Conservation (phyloP, 2,113 vertebrate genomes). For the Chionomys nivalis region DNA sequence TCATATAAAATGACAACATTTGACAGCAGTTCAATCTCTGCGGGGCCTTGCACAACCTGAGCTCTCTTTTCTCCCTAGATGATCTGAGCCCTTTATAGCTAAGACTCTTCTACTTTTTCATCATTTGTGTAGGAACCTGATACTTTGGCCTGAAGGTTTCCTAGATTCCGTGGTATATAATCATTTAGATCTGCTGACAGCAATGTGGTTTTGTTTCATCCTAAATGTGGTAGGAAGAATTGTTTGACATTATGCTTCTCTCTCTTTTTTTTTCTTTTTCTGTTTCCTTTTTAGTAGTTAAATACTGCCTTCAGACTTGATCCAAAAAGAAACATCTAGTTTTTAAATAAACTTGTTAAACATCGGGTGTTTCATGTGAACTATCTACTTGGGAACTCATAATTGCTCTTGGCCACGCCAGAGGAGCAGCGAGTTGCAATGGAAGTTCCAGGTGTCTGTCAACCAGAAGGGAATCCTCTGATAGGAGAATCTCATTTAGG, state of each 20-base stretch:
- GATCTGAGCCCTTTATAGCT: background rate
- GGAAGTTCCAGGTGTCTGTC: too few species aligned
- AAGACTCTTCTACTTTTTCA: background rate
- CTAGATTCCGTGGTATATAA: background rate
- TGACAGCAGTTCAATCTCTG: background rate
- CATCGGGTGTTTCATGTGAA: background rate
- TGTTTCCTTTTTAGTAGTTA: background rate
- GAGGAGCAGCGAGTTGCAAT: too few species aligned
- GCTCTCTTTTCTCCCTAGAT: background rate
- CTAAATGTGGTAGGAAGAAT: background rate
- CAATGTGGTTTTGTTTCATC: background rate
- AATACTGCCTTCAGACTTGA: background rate
- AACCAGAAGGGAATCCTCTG: too few species aligned
- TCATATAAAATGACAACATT: background rate
- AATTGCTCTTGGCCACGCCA: background rate
- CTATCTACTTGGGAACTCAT: background rate
- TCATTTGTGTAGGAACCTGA: constrained; percentile 2
- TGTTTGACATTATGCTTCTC: background rate
- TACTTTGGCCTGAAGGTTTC: background rate
- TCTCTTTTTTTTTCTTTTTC: background rate
- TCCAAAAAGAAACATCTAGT: background rate
- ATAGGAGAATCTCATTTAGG: too few species aligned
- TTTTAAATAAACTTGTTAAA: background rate
- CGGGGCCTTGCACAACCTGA: background rate
- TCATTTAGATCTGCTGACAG: background rate